Evolutionary conservation across 2,113 vertebrate species (phyloP).

Genomic region (Chloropsis hardwickii): DNA sequence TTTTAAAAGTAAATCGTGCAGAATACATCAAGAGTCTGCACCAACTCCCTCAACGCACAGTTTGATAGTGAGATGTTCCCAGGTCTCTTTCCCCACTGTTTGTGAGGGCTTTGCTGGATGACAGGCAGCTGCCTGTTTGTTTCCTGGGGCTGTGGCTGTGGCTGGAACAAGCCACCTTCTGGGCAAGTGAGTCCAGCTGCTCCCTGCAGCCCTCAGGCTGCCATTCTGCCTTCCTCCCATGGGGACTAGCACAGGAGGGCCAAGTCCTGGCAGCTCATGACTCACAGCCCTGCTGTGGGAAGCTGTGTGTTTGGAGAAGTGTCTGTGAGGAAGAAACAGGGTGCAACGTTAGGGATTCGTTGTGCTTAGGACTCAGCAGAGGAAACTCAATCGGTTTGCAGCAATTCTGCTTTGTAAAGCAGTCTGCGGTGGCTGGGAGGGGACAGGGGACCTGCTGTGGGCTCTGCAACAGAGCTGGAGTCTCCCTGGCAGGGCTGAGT

Average conservation of each 20-base stretch:
- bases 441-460: fast-evolving
- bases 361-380: neutral
- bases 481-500: neutral
- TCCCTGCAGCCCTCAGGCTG: neutral
- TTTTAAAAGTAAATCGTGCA: neutral
- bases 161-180: neutral
- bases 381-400: neutral
- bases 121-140: neutral
- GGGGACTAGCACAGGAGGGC: neutral
- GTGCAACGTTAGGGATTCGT: neutral
- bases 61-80: neutral
- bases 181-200: neutral
- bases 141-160: neutral
- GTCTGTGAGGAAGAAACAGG: neutral
- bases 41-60: fast-evolving
- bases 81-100: neutral
- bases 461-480: neutral
- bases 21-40: neutral
- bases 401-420: neutral
- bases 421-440: neutral
- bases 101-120: neutral
- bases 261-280: neutral
- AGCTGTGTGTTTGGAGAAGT: neutral
- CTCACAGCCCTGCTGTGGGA: neutral
- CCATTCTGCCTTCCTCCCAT: neutral